These are phyloP conservation scores for Monopis laevigella DNA, from an alignment of 2,888 invertebrate genomes.

Conservation along the genomic window DNA sequence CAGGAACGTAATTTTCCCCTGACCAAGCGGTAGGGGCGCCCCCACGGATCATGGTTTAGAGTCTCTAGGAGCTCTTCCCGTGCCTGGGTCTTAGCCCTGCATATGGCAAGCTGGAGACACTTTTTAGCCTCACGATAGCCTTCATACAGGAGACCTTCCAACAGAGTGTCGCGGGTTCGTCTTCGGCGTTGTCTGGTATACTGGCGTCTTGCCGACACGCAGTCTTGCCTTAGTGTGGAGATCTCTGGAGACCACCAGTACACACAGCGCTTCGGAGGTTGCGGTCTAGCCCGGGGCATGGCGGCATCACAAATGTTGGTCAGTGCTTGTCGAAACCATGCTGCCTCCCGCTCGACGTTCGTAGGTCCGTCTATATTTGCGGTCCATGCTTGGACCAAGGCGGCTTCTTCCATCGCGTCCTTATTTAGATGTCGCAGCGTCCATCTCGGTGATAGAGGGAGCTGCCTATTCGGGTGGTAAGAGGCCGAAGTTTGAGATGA, in stretches of 20 bases:
- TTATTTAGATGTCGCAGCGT: conserved; percentile 11
- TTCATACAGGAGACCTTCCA: neutral
- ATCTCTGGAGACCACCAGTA: conserved; percentile 6
- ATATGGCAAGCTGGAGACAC: neutral
- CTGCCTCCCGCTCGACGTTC: conserved; percentile 7
- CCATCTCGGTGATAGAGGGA: conserved; percentile 14
- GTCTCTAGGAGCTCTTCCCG: conserved; percentile 5
- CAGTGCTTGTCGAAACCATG: conserved; percentile 11
- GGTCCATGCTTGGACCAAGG: conserved; percentile 14
- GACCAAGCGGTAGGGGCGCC: conserved; percentile 1
- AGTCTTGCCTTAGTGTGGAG: neutral
- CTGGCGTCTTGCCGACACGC: neutral
- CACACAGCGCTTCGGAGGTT: neutral
- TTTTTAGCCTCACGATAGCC: neutral
- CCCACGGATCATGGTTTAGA: conserved; percentile 5
- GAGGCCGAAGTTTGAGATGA: neutral
- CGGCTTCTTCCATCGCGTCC: conserved; percentile 15
- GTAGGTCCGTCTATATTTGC: neutral
- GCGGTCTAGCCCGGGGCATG: conserved; percentile 16
- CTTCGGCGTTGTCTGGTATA: conserved; percentile 1
- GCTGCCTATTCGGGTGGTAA: neutral
- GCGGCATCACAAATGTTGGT: conserved; percentile 17
- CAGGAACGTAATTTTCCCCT: neutral
- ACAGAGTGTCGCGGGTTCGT: neutral
- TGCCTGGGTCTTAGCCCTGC: neutral